Base-by-base conservation (phyloP, 2,888 invertebrate species). In the Hyalella azteca region DNA sequence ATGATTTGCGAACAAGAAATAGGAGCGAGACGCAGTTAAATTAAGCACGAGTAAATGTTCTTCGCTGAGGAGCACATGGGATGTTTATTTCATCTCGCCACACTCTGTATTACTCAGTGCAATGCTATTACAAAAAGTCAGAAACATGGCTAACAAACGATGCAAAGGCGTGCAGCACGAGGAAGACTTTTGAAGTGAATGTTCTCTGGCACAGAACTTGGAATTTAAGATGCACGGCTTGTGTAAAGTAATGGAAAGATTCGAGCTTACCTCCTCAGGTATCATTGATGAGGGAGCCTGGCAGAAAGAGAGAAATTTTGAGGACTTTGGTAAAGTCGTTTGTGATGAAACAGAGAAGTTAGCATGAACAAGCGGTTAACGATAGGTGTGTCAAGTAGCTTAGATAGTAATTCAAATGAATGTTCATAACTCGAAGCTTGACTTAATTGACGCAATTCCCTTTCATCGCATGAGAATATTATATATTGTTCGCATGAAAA, bases 241-340 rank as follows among this genome's bases (percentile, higher is more conserved):
- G n/a, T 15, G 66, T 66, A 36, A 29, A 66, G 36, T 32, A 66
- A 66, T 66, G 66, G 36, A 66, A 66, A 66, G 36, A 45, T 66
- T 66, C 66, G 19, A 36, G 66, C 66, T 66, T 66, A 66, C 66
- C 66, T 66, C 66, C 66, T 66, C 66, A 66, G 66, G 66, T 66
- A 66, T 66, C 66, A 29, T 66, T 32, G 66, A 36, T 36, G 66
- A 36, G 66, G 36, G 66, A 36, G 66, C 66, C 66, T 66, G 66
- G 66, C 66, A 66, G 36, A 66, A 36, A 66, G 36, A 66, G n/a
- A 66, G n/a, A 66, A 36, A 32, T 66, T 66, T 66, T 66, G 66
- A 66, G 66, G 66, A 29, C 66, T 66, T 66, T 66, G 66, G 29
- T 9, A 15, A 45, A 45, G n/a, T n/a, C n/a, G n/a, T n/a, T n/a